Evolutionary conservation across 2,113 vertebrate species (phyloP), one percentile per base, ranked within the genome.

Genomic region (Castor canadensis): DNA sequence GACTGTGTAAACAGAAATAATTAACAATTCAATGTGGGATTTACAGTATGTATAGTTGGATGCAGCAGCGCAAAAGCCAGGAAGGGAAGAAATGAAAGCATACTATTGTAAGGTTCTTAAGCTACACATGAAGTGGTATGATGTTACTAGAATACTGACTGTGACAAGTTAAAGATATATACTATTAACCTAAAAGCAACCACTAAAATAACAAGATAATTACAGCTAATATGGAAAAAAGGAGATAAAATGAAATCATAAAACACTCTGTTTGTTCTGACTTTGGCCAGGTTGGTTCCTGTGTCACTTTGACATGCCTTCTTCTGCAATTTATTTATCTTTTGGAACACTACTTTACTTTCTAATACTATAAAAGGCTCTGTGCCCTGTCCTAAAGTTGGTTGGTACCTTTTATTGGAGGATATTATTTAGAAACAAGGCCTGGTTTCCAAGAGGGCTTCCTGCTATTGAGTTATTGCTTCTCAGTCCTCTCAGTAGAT

Each of bases 391-490:
- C 75, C 60, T 45, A 82, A 54, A 11, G 28, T 71, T 28, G 20
- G 38, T 32, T 84, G 12, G 12, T 89, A 77, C 45, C 79, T 71
- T 56, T 62, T 49, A 20, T 5, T 52, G n/a, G 22, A 60, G 19
- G 76, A 38, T 56, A 69, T 16, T 87, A 82, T 82, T 82, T 92
- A 95, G 58, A 91, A 95, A 67, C 20, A 82, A 83, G 85, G 54
- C 92, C 28, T 67, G 49, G 19, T 28, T 64, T 26, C 45, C 62
- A 47, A 56, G 35, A n/a, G 5, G 40, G 49, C 40, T 92, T 85
- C 15, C n/a, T 82, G 76, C 45, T 56, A 26, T 35, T 93, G 85
- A 28, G 16, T 67, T 30, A 35, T 35, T 56, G 47, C 58, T n/a
- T 71, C 77, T 47, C 71, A 38, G 40, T 62, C 43, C 56, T 92